Conservation (phyloP, 92 coral and sea anemone species). For the Paragorgia papillata region DNA sequence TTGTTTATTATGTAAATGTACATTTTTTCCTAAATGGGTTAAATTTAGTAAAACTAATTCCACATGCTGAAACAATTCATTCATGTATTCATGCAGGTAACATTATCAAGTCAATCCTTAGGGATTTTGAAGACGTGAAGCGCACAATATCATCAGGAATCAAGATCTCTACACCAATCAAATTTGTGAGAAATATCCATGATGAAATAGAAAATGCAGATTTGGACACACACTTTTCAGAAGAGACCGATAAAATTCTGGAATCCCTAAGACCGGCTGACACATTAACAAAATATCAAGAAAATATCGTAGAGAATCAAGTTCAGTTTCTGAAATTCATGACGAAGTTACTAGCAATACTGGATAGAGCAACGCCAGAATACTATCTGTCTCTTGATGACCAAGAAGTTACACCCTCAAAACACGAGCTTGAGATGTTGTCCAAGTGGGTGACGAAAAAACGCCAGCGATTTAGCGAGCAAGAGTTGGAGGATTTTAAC, state of each 20-base stretch:
- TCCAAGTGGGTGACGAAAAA: slow-evolving; percentile 54
- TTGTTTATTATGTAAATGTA: no score
- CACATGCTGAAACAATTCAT: no score
- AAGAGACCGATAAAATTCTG: slow-evolving; percentile 17
- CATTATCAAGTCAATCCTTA: slow-evolving; percentile 73
- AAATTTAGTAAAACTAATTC: no score
- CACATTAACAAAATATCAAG: slow-evolving; percentile 60
- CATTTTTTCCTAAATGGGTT: no score
- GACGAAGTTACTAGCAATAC: slow-evolving; percentile 31
- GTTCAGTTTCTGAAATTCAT: slow-evolving; percentile 64
- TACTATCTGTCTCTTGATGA: slow-evolving; percentile 10
- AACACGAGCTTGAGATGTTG: slow-evolving; percentile 31
- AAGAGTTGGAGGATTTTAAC: slow-evolving; percentile 78
- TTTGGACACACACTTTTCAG: slow-evolving; percentile 23
- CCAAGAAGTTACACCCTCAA: slow-evolving; percentile 9
- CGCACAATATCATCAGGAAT: slow-evolving; percentile 41
- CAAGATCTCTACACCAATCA: neutral
- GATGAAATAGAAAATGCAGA: neutral
- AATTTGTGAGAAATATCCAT: slow-evolving; percentile 1
- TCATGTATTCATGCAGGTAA: no score
- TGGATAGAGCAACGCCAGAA: slow-evolving; percentile 6
- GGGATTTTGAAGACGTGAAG: slow-evolving; percentile 73
- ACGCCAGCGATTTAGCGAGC: slow-evolving; percentile 72
- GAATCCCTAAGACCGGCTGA: neutral
- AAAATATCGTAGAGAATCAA: slow-evolving; percentile 76